phyloP scores from a whole-genome alignment of 2,113 vertebrate species.

The Eidolon helvum region DNA sequence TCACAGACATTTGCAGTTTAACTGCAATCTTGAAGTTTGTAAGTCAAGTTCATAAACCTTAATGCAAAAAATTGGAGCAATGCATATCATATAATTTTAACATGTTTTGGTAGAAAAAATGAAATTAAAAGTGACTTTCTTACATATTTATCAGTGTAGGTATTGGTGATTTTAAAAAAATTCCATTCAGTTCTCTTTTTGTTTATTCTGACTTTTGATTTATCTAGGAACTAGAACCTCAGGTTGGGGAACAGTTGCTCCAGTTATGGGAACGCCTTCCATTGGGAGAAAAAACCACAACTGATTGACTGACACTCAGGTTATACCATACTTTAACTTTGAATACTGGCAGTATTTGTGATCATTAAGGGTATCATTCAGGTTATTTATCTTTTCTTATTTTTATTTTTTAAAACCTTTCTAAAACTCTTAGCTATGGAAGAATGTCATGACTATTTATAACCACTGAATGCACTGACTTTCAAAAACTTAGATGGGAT shows the following conservation, averaged over 20 bases:
- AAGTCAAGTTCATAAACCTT: not conserved
- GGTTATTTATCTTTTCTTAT: not conserved
- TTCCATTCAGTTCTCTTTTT: not conserved
- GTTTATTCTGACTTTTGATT: conserved; percentile 51
- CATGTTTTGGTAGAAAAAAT: conserved; percentile 5
- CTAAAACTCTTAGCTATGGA: conserved; percentile 28
- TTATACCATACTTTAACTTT: not conserved
- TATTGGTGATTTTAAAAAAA: conserved; percentile 3
- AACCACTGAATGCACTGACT: conserved; percentile 37
- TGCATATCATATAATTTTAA: not conserved
- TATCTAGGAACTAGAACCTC: conserved; percentile 91
- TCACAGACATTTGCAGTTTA: not conserved
- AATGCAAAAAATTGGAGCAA: conserved; percentile 28
- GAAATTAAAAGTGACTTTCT: conserved; percentile 25
- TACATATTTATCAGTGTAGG: not conserved
- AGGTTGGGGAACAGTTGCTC: conserved; percentile 90
- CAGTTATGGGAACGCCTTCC: conserved; percentile 89
- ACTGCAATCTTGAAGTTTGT: not conserved
- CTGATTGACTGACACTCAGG: conserved; percentile 76
- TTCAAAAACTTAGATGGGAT: conserved; percentile 26
- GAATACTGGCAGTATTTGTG: conserved; percentile 50
- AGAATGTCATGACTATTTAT: conserved; percentile 10
- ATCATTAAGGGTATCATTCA: not conserved
- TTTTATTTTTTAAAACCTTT: not conserved
- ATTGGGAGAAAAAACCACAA: conserved; percentile 72